phyloP scores from a whole-genome alignment of 2,888 invertebrate genomes.

The Uropetala carovei region DNA sequence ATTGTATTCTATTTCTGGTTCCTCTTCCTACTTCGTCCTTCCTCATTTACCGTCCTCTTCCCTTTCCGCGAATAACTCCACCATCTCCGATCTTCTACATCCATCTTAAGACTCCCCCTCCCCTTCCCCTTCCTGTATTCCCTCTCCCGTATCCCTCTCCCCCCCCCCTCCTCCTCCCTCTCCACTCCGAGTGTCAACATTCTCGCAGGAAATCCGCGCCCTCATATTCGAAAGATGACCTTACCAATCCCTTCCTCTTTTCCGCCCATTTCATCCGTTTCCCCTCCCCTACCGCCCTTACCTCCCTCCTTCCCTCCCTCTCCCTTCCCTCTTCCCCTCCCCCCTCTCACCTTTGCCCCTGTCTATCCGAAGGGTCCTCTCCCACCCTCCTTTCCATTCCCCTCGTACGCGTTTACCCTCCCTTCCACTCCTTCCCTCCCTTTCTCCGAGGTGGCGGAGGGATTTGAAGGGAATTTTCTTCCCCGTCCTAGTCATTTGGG shows the following conservation, averaged over 20 bases:
- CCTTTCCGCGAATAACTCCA: too few species aligned
- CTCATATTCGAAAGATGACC: conserved; percentile 22
- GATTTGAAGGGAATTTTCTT: conserved; percentile 57
- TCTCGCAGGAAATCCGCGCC: conserved; percentile 4
- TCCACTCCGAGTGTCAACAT: background rate
- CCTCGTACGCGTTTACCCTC: background rate
- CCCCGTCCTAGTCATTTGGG: conserved; percentile 50
- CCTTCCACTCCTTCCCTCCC: background rate
- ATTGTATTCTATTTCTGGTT: background rate
- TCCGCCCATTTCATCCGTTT: background rate
- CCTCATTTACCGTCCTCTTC: background rate
- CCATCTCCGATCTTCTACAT: background rate
- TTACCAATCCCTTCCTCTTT: background rate
- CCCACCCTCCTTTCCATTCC: background rate
- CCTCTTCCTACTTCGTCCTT: background rate
- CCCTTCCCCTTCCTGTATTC: too few species aligned
- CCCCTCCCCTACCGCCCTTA: background rate
- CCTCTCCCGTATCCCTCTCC: background rate
- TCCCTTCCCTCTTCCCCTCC: background rate
- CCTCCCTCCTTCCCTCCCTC: background rate
- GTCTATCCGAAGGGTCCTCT: background rate
- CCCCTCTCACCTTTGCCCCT: background rate
- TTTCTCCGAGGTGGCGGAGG: background rate
- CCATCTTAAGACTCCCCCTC: background rate
- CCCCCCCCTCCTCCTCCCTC: background rate